Conservation (phyloP, 2,888 invertebrate species). For the Coecobrya sp. region DNA sequence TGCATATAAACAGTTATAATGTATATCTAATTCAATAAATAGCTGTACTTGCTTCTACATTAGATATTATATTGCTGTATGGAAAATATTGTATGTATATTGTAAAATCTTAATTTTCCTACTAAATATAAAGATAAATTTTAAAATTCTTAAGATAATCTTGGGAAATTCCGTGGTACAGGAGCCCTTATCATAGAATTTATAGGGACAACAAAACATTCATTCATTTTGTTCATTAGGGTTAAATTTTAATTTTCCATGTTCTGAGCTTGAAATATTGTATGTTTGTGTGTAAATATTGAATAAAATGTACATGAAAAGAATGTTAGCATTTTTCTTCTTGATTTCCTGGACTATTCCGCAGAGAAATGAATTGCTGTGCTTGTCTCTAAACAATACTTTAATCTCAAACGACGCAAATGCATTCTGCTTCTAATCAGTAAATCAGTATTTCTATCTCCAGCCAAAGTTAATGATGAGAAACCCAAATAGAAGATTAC, state of each 20-base stretch:
- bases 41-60: too few species aligned
- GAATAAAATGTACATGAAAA: neutral
- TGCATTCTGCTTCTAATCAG: neutral
- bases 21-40: too few species aligned
- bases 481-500: constrained; percentile 24
- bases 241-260: neutral
- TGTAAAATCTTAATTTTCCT: too few species aligned
- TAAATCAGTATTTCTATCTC: neutral
- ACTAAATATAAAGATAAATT: too few species aligned
- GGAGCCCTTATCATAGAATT: neutral
- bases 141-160: neutral
- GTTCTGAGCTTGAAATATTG: neutral
- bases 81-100: too few species aligned
- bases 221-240: neutral
- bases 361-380: neutral
- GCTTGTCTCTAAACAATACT: neutral
- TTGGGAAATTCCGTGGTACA: neutral
- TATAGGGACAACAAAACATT: neutral
- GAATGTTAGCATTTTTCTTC: neutral
- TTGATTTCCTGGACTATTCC: neutral
- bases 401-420: too few species aligned
- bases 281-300: neutral
- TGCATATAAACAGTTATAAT: too few species aligned
- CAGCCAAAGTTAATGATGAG: neutral
- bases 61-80: too few species aligned